Conservation (phyloP, 2,113 vertebrate genomes). For the Hippoglossus stenolepis region DNA sequence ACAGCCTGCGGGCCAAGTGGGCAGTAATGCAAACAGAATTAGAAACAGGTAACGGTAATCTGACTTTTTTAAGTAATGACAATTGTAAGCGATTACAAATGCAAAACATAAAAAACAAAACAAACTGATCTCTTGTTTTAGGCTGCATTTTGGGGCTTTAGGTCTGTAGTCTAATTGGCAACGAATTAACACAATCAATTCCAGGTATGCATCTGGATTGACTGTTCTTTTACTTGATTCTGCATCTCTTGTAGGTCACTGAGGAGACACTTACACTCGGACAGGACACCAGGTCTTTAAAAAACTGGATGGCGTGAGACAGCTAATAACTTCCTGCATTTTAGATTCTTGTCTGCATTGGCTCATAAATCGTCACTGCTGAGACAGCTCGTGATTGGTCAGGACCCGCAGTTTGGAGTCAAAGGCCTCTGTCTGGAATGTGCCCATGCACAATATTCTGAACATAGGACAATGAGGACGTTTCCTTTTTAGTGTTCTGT, state of each 20-base stretch:
- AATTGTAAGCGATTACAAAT: too few species aligned
- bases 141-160: too few species aligned
- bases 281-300: not conserved
- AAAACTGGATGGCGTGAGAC: not conserved
- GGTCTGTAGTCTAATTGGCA: not conserved
- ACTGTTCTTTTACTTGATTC: not conserved
- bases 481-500: not conserved
- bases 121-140: too few species aligned
- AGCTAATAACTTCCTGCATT: not conserved
- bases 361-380: too few species aligned
- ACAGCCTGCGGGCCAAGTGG: too few species aligned
- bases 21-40: too few species aligned
- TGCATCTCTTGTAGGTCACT: not conserved
- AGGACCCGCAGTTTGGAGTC: not conserved
- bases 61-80: too few species aligned
- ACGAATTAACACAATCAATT: not conserved
- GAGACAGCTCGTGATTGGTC: not conserved
- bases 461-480: not conserved
- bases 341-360: not conserved
- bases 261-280: too few species aligned
- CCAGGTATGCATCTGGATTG: not conserved
- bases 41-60: too few species aligned
- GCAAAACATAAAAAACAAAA: too few species aligned
- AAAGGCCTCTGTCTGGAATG: not conserved
- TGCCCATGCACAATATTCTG: not conserved